Base-by-base conservation (phyloP, 2,113 vertebrate genomes). In the Forbesichthys agassizii region DNA sequence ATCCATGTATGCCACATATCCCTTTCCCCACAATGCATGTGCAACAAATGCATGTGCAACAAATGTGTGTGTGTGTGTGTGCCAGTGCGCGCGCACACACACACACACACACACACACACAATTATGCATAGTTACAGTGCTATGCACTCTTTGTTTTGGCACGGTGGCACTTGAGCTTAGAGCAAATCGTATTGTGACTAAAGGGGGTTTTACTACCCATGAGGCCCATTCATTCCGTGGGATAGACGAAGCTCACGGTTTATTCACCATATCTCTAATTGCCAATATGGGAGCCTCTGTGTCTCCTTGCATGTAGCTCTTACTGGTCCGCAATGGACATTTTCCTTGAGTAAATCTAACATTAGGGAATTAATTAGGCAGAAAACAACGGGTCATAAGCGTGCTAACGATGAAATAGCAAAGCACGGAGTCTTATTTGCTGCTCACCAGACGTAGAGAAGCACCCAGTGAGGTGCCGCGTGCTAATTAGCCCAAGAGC, bases 321-420 rank as follows among this genome's bases (percentile, higher is more conserved):
- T 59, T 72, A 62, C 72, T 48, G 70, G 73, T 69, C 79, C 77
- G 69, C 86, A 82, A 73, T 83, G 86, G 86, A 87, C 73, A 78
- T 83, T 88, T 27, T 87, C 88, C 77, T 70, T 72, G 74, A 82
- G 87, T 86, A 88, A 87, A 90, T 88, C 88, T 81, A 88, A 90
- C 91, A 90, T 93, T 88, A 90, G 86, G 88, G 88, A 86, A 90
- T 91, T 91, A 90, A 91, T 92, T 91, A 90, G 83, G 86, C 87
- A 87, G 87, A 90, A 90, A 90, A 90, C 89, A 90, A 89, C 78
- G 87, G 88, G 85, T 92, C 86, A 88, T 88, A 83, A 86, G 87
- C 87, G 82, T 69, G 74, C 84, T 89, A 91, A 91, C 71, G 86
- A 91, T 86, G 81, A 84, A 90, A 90, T 90, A 90, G 91, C 87